These are phyloP conservation scores for Coregonus ussuriensis DNA, from an alignment of 2,797 vertebrate genomes.

Conservation along the genomic window DNA sequence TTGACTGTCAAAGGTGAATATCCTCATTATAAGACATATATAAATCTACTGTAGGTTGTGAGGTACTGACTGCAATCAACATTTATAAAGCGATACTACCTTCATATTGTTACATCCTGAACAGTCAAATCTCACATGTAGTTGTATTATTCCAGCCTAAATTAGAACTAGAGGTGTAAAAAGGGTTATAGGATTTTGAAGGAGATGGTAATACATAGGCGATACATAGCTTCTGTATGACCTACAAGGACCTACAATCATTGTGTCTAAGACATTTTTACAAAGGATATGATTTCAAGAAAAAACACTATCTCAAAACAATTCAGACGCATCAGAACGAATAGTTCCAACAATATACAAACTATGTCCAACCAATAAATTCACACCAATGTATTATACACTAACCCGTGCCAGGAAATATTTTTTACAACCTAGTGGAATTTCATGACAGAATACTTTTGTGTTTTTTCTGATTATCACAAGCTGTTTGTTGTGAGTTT, in stretches of 20 bases:
- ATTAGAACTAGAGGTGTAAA: no score
- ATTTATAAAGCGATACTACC: constrained; percentile 1
- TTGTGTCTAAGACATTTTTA: background rate
- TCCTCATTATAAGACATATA: no score
- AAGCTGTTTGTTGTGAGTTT: constrained; percentile 53
- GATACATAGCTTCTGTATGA: background rate
- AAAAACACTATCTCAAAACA: background rate
- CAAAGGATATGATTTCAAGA: background rate
- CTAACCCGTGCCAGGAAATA: constrained; percentile 60
- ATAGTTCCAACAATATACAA: background rate
- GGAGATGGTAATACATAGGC: no score
- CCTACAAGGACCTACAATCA: background rate
- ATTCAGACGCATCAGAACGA: background rate
- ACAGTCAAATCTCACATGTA: background rate
- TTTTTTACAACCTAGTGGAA: constrained; percentile 62
- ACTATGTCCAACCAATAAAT: constrained; percentile 53
- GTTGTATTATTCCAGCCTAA: background rate
- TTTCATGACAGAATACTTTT: constrained; percentile 45
- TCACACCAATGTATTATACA: constrained; percentile 59
- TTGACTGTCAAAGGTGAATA: background rate
- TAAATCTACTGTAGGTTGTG: no score
- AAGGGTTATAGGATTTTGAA: no score
- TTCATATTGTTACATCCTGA: background rate
- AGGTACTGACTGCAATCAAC: background rate
- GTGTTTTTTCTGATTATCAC: constrained; percentile 53